Evolutionary conservation across 2,797 vertebrate species (phyloP).

Genomic region (Brachyrhaphis roseni): DNA sequence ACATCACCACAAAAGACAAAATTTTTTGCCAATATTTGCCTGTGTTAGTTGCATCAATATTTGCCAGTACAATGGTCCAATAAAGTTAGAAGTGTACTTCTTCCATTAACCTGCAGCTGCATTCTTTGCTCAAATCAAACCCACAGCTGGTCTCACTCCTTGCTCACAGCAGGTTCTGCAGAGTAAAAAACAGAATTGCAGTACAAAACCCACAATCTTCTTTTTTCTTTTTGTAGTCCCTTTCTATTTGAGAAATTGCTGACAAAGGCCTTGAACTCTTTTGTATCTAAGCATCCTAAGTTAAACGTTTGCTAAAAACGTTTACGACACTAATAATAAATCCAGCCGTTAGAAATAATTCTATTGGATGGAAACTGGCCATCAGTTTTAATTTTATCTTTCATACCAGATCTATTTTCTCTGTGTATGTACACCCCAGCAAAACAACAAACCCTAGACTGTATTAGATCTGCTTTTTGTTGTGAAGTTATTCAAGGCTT

Average conservation of each 20-base stretch:
- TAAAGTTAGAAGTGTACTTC: not conserved
- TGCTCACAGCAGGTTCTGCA: not conserved
- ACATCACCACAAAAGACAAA: not conserved
- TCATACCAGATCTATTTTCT: not conserved
- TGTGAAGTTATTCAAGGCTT: not conserved
- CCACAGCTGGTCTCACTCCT: not conserved
- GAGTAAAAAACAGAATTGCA: not conserved
- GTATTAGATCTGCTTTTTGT: not conserved
- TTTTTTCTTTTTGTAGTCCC: not conserved
- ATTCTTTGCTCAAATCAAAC: not conserved
- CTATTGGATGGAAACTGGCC: not conserved
- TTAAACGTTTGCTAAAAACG: not conserved
- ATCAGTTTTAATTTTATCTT: not conserved
- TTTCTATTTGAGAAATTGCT: not conserved
- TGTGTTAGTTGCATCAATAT: not conserved
- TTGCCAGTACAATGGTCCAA: not conserved
- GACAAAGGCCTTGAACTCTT: not conserved
- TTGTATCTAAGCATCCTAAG: not conserved
- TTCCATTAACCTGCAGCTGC: not conserved
- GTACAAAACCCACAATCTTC: not conserved
- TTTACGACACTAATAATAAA: not conserved
- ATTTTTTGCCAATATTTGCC: not conserved
- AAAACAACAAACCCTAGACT: not conserved
- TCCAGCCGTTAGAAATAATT: not conserved
- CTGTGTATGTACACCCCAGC: not conserved